Evolutionary conservation across 2,888 invertebrate genomes (phyloP), one percentile per base, ranked within the genome.

Genomic region (Aromia moschata): DNA sequence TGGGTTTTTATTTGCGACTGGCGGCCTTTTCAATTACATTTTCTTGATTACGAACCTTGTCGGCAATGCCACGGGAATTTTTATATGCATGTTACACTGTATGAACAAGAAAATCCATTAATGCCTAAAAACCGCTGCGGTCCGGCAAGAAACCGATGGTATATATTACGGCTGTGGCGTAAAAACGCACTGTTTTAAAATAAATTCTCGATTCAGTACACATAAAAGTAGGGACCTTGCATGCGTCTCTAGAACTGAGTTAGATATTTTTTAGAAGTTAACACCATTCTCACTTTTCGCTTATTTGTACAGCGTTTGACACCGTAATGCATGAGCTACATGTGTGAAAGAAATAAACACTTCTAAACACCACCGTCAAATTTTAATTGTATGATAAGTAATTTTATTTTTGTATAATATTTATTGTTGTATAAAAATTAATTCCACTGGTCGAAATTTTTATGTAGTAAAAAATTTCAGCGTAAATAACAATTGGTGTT

Each of bases 51-150:
- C 36, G 25, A 46, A 46, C 46, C 46, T 46, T 46, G 46, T 46
- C 46, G 46, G 46, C 46, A 36, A 46, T 46, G 46, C 36, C 36
- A 36, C 33, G 46, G 17, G 36, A 36, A 36, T 46, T 46, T 46
- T 36, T 36, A 46, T 46, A 36, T 18, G 18, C 36, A 33, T 46
- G 46, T 16, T 46, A 46, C 46, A 46, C 46, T 46, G 33, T 46
- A 46, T 46, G 46, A 33, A 46, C 46, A 46, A 46, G 46, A 46
- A 46, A 46, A 46, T 46, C 46, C 46, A 46, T 46, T 46, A 46
- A 46, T 36, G 14, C n/a, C 36, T 33, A 58, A 46, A 46, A 46
- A 46, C 43, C 14, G 11, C 20, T 43, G 43, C 43, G 43, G 43
- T 43, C 25, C 43, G 15, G 20, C 12, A 18, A 43, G 43, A 43